These are phyloP conservation scores for Atractosteus spatula DNA, from an alignment of 2,113 vertebrate species.

Conservation along the genomic window DNA sequence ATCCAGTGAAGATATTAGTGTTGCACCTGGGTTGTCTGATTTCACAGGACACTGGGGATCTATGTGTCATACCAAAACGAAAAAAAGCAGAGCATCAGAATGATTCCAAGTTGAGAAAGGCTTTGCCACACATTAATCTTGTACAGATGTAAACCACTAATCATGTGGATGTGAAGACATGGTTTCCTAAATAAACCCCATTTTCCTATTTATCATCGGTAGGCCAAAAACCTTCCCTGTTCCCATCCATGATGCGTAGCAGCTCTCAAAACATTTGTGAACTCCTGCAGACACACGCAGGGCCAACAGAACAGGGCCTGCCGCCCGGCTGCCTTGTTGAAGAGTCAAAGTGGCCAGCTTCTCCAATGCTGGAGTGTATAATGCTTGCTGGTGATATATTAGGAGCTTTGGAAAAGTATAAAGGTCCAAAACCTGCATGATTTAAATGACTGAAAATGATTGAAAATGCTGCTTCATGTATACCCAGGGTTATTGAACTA, in stretches of 20 bases:
- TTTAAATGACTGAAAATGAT: too few relatives aligned
- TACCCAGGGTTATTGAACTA: too few relatives aligned
- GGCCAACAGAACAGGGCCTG: neutral
- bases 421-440: too few relatives aligned
- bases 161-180: conserved; percentile 31
- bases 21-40: conserved; percentile 90
- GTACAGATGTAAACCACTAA: conserved; percentile 39
- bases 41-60: conserved; percentile 81
- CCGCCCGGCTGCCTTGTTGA: too few relatives aligned
- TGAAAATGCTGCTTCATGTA: too few relatives aligned
- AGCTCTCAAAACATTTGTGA: conserved; percentile 7
- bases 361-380: too few relatives aligned
- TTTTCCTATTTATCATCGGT: neutral
- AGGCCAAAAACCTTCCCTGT: neutral
- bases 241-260: neutral
- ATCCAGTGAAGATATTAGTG: conserved; percentile 89
- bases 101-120: conserved; percentile 64
- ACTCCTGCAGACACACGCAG: neutral
- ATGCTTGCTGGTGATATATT: too few relatives aligned
- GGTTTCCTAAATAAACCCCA: conserved; percentile 19
- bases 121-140: conserved; percentile 77
- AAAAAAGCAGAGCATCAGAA: conserved; percentile 33
- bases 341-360: too few relatives aligned
- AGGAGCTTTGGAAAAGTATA: too few relatives aligned
- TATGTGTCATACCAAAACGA: conserved; percentile 79